Evolutionary conservation across 2,113 vertebrate species (phyloP), one percentile per base, ranked within the genome.

Genomic region (Emberiza fucata): DNA sequence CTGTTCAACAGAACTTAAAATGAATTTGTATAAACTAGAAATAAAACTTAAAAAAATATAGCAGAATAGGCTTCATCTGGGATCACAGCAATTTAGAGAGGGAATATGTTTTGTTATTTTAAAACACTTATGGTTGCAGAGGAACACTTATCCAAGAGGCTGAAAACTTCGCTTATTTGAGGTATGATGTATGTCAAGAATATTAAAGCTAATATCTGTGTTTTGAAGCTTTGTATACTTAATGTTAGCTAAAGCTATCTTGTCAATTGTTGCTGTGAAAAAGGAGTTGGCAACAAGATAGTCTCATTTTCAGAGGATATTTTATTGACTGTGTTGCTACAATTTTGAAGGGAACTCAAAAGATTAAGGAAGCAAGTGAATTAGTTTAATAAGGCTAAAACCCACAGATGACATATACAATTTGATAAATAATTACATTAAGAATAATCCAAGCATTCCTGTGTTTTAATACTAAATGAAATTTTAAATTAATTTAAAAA

Each of bases 1-100:
- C 73, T 96, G 93, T 92, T 96, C 82, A 73, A 83, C n/a, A 71
- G 81, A 83, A 81, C 8, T 93, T 56, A 77, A 37, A 64, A 56
- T 83, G 39, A 88, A 68, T 90, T 88, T 90, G n/a, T 90, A 48
- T 83, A 60, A 83, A 81, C 39, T 81, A 81, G 82, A 92, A 88
- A 71, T 73, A 78, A 66, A 87, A 68, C 4, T 85, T 40, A 18
- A 37, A 81, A 81, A 73, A 93, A 85, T 86, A 85, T 24, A 70
- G 39, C 45, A 77, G 60, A 86, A 66, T 63, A 77, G 51, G 22
- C 16, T 86, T 88, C 89, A 64, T 70, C 59, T 92, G 42, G 66
- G 42, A 90, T 91, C 87, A 50, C 44, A 90, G 75, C 33, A 71
- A 44, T 92, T 85, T 78, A 66, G 40, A 86, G 56, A 64, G 59